Evolutionary conservation across 2,113 vertebrate species (phyloP), one percentile per base, ranked within the genome.

Genomic region (Pandion haliaetus): DNA sequence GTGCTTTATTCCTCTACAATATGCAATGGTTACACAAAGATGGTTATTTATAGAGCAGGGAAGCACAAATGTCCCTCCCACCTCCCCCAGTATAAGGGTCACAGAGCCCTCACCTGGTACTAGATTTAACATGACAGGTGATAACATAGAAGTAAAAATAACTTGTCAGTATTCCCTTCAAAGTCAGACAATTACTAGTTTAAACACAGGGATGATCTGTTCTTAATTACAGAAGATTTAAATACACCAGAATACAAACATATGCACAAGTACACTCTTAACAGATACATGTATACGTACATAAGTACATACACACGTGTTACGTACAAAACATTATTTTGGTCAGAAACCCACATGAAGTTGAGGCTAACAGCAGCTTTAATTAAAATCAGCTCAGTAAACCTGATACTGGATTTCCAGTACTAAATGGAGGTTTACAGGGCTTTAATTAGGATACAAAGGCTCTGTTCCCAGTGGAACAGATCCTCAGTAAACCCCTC

Each of bases 371-470:
- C 97, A 97, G 96, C 96, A 96, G 80, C 86, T 98, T 97, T 96
- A 98, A 98, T 98, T 97, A 98, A 98, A 98, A 97, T 98, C 96
- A 97, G 91, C 95, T 98, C 97, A 98, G 95, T 95, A 97, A 97
- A 97, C 81, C 91, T 88, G 93, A 97, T 98, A 98, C 98, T 97
- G 95, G 96, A 98, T 99, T 98, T 99, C 98, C 97, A 98, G 95
- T 72, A 93, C 93, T 98, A 98, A 98, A 97, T 97, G 94, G 94
- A 98, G 97, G 98, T 98, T 98, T 98, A 98, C 36, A 40, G 86
- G 95, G 94, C 97, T 99, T 98, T 97, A 98, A 98, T 98, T 98
- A 98, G 96, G 96, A 96, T 96, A 88, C 95, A 98, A 98, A 98
- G 97, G 98, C 98, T 94, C 91, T 88, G 88, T 96, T 96, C 92